Percentiles rank a stretch among this genome's conserved stretches.
Evolutionary conservation across 2,888 invertebrate species (phyloP).

Genomic region (Nomada fucata): DNA sequence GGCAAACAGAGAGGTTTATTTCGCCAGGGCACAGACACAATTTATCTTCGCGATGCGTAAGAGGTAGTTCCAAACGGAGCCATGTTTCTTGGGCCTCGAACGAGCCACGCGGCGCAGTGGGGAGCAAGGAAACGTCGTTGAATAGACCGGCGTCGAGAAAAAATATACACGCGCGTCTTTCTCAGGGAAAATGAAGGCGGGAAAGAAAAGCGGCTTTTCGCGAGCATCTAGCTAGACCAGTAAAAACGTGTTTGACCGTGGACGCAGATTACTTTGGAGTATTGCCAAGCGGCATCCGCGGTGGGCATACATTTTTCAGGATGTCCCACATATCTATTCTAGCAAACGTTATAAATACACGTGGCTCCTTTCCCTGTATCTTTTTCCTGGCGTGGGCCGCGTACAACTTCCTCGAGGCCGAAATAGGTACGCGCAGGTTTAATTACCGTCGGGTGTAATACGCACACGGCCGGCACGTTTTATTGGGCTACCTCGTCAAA

Average conservation of each 20-base stretch:
- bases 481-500: constrained; percentile 66
- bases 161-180: neutral
- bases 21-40: neutral
- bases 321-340: constrained; percentile 79
- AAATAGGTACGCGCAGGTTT: constrained; percentile 65
- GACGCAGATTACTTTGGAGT: constrained; percentile 78
- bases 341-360: constrained; percentile 76
- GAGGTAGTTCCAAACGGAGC: neutral
- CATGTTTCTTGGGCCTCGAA: neutral
- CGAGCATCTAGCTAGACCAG: constrained; percentile 57
- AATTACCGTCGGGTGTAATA: constrained; percentile 69
- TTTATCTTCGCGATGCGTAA: neutral
- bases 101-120: neutral
- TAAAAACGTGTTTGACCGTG: constrained; percentile 74
- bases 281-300: constrained; percentile 73
- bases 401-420: constrained; percentile 59
- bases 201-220: constrained; percentile 25
- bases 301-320: constrained; percentile 75
- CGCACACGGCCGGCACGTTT: constrained; percentile 57
- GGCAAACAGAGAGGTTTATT: neutral
- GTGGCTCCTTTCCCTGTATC: constrained; percentile 57
- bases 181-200: constrained; percentile 40
- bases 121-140: neutral
- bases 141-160: neutral
- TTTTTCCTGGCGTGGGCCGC: constrained; percentile 49